Evolutionary conservation across 2,113 vertebrate species (phyloP).

Genomic region (Myotis brandtii): DNA sequence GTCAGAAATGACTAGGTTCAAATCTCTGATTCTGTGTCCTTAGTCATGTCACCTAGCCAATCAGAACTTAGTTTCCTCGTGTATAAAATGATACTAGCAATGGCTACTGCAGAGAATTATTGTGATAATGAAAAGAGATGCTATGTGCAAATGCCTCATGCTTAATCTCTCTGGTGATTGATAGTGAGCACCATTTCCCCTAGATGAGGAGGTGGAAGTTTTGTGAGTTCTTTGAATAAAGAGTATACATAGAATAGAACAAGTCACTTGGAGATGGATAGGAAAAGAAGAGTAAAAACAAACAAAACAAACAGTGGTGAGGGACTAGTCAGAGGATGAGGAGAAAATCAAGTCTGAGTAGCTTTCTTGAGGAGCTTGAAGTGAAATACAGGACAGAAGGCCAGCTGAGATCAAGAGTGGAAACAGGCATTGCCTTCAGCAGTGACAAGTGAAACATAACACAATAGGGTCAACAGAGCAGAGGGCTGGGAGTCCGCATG

Average conservation of each 20-base stretch:
- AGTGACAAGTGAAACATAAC: rapidly evolving
- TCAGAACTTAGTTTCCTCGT: not conserved
- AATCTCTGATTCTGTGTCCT: not conserved
- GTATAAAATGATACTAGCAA: not conserved
- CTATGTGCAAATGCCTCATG: not conserved
- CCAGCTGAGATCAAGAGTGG: not conserved
- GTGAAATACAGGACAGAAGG: not conserved
- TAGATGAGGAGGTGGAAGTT: not conserved
- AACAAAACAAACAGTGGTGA: not conserved
- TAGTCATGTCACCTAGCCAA: rapidly evolving
- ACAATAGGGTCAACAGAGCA: too few relatives aligned
- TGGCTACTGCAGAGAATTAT: not conserved
- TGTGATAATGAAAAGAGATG: not conserved
- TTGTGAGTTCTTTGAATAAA: not conserved
- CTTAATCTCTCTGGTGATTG: not conserved
- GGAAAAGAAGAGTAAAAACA: not conserved
- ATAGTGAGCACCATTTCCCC: not conserved
- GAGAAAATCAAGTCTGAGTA: not conserved
- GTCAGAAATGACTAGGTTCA: not conserved
- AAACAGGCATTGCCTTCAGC: not conserved
- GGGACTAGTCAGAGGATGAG: not conserved
- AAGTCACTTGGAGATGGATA: not conserved
- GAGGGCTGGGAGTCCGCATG: not conserved
- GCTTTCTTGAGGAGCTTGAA: not conserved
- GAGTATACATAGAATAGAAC: not conserved